Evolutionary conservation across 2,113 vertebrate species (phyloP).

Genomic region (Falcunculus frontatus): DNA sequence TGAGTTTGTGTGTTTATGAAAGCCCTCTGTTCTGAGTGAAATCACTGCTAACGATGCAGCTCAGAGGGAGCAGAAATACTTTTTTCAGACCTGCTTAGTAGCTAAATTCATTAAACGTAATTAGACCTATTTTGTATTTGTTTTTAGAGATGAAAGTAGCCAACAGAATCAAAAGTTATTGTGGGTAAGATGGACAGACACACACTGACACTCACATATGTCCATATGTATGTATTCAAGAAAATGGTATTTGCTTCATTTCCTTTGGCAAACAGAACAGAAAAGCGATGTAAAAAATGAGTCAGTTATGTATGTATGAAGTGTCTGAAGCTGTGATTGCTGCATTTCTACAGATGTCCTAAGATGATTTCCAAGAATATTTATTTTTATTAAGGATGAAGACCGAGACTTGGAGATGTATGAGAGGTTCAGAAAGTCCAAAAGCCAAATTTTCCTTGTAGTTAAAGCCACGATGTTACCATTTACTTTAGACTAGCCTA

Average conservation of each 20-base stretch:
- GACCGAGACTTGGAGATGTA: neutral
- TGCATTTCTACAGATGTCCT: neutral
- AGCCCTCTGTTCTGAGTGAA: neutral
- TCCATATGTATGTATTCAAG: neutral
- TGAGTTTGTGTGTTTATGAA: neutral
- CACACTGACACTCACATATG: neutral
- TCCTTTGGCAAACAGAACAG: neutral
- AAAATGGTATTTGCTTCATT: neutral
- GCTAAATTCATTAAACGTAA: neutral
- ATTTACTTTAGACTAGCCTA: neutral
- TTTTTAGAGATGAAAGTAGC: neutral
- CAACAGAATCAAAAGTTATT: neutral
- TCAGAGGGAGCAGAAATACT: neutral
- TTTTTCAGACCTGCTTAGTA: neutral
- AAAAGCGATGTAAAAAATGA: neutral
- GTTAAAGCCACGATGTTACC: neutral
- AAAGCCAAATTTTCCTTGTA: neutral
- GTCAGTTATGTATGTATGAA: neutral
- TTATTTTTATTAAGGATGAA: neutral
- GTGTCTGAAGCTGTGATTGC: neutral
- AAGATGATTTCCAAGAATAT: neutral
- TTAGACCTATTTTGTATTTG: neutral
- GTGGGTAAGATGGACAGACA: neutral
- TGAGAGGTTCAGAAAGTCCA: accelerated
- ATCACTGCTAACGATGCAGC: neutral